These are phyloP conservation scores for Meteorus cinctellus DNA, from an alignment of 2,888 invertebrate species.

Conservation along the genomic window DNA sequence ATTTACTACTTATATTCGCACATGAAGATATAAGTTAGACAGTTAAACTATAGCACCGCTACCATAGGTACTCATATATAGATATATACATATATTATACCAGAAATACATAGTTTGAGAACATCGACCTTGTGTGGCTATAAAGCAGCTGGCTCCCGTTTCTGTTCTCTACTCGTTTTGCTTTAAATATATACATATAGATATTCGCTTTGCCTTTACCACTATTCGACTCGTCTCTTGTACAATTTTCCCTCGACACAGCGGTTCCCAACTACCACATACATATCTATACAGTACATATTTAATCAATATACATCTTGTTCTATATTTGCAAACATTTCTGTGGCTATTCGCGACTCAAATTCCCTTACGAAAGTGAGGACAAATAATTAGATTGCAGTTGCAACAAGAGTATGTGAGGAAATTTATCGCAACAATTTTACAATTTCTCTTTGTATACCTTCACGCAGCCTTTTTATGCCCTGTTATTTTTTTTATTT, in stretches of 20 bases:
- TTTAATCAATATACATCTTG: no score
- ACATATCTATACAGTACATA: no score
- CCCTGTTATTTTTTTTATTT: neutral
- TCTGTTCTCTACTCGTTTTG: constrained; percentile 15
- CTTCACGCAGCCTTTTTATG: neutral
- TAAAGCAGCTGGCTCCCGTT: constrained; percentile 18
- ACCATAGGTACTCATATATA: neutral
- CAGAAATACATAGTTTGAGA: constrained; percentile 24
- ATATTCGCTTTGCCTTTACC: neutral
- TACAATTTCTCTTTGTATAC: no score
- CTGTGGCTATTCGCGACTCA: no score
- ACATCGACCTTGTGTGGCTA: constrained; percentile 35
- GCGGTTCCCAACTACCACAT: no score
- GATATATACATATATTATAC: neutral
- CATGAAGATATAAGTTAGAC: neutral
- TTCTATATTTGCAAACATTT: no score
- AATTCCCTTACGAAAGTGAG: no score
- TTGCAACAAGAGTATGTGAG: no score
- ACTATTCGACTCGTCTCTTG: neutral
- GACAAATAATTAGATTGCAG: no score
- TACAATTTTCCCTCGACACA: no score
- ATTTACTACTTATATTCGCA: neutral
- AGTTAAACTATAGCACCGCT: neutral
- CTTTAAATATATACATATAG: neutral
- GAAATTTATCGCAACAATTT: no score